Base-by-base conservation (phyloP, 1,140 invertebrate genomes). In the Diuraphis noxia region DNA sequence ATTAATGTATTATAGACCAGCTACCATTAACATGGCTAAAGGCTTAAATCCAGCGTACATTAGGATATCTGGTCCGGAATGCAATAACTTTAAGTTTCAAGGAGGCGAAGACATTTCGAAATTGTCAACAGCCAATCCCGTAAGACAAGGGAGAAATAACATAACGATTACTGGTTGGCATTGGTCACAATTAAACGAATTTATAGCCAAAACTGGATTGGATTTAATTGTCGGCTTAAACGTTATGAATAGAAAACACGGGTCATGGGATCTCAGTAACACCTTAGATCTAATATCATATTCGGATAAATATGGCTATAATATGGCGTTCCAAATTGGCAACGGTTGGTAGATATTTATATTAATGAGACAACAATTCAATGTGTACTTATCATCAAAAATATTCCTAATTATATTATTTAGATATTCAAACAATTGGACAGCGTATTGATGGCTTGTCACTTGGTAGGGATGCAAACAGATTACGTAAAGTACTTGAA, bases 261-360 rank as follows among this genome's bases (percentile, higher is more conserved):
- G 93, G 8, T 92, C 93, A 13, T 96, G 95, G 95, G 94, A 95
- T 93, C 93, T 95, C 0, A 94, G 94, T 84, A 94, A 94, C 21
- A 93, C 94, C 5, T 92, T 95, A 34, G 94, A 95, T 49, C 94
- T 96, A 13, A 93, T 96, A 30, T 94, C 95, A 1, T 94, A 95
- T 25, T 95, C 94, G 30, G 95, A 96, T 92, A 94, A 94, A 86
- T 94, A 94, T 77, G 94, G 94, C 34, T 94, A 95, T 72, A 95
- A 94, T 38, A 94, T 95, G 30, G 95, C 94, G 72, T 96, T 95
- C 95, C 95, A 96, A 93, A 92, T 96, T 34, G 95, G 96, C 52
- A 95, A 96, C 93, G 96, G 96, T 96, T 93, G 93, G 38, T 9
- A 41, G 77, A 23, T 81, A 79, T 49, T 86, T 13, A 13, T 36